phyloP scores from a whole-genome alignment of 2,888 invertebrate species.

The Pinctada fucata region DNA sequence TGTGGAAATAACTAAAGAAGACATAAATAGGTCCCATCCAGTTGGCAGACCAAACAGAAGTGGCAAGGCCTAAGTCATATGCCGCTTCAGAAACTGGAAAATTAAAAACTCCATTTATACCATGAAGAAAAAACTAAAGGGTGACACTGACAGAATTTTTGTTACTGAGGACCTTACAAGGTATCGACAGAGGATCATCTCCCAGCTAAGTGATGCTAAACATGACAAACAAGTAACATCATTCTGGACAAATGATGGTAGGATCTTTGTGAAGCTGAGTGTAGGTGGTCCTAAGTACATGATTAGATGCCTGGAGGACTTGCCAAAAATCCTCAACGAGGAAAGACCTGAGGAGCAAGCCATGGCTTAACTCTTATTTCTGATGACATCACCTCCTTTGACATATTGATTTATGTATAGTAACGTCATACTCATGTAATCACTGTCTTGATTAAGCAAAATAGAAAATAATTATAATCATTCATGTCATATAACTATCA shows the following conservation, averaged over 20 bases:
- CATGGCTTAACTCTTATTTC: too few relatives aligned
- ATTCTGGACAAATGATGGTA: conserved; percentile 14
- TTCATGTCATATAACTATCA: too few relatives aligned
- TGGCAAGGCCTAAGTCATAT: conserved; percentile 5
- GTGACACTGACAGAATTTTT: not conserved
- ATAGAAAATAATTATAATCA: too few relatives aligned
- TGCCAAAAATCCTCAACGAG: too few relatives aligned
- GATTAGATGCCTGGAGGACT: too few relatives aligned
- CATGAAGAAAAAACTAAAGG: conserved; percentile 14
- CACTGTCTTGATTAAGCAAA: too few relatives aligned
- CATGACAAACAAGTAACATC: conserved; percentile 2
- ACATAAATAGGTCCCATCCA: not conserved
- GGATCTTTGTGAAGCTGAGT: conserved; percentile 11
- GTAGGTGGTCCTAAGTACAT: too few relatives aligned
- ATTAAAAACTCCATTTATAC: conserved; percentile 18
- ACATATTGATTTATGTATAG: too few relatives aligned
- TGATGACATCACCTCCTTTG: too few relatives aligned
- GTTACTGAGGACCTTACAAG: conserved; percentile 9
- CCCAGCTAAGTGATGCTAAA: not conserved
- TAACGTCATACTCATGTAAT: too few relatives aligned
- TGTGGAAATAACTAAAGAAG: too few relatives aligned
- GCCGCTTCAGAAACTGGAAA: not conserved
- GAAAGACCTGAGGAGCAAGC: too few relatives aligned
- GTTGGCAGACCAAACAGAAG: not conserved
- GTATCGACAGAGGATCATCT: not conserved